Evolutionary conservation across 2,888 invertebrate species (phyloP), one percentile per base, ranked within the genome.

Genomic region (Tillus elongatus): DNA sequence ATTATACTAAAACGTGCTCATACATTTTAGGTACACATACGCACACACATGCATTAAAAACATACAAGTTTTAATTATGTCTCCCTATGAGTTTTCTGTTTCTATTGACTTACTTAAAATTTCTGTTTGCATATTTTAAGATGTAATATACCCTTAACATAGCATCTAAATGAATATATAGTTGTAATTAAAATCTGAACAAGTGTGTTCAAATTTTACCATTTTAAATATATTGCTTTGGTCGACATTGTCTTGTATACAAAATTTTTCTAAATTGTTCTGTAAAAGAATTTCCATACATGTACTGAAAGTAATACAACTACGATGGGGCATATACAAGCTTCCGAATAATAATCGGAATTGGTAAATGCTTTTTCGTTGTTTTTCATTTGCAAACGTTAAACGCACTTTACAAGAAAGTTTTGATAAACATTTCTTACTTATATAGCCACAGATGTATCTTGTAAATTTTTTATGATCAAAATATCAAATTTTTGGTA

Each of bases 71-170:
- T n/a, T 19, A 19, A 19, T 19, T 19, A n/a, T 19, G 24, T 19
- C 24, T 19, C 24, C 24, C 6, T 19, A 19, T 19, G 24, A 19
- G 24, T 19, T 19, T 19, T 19, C 24, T 19, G 24, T 19, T 19
- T n/a, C n/a, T 19, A n/a, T 19, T 19, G 6, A n/a, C 6, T 19
- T 8, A 8, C n/a, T 19, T 19, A n/a, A 19, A 19, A 19, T 19
- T 19, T 19, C 24, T 19, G 24, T 19, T 19, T 19, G 24, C 24
- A n/a, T 19, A 19, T 19, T 19, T 19, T 19, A 19, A 19, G 6
- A n/a, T 19, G n/a, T 19, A 19, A 19, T 19, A 19, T 8, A 19
- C 24, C n/a, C 24, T 19, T 8, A 19, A n/a, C 24, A 6, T 19
- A 19, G 6, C 24, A 19, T 19, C 6, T 19, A 19, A 19, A 19